phyloP scores from a whole-genome alignment of 1,140 invertebrate species.

The Neodiprion fabricii region DNA sequence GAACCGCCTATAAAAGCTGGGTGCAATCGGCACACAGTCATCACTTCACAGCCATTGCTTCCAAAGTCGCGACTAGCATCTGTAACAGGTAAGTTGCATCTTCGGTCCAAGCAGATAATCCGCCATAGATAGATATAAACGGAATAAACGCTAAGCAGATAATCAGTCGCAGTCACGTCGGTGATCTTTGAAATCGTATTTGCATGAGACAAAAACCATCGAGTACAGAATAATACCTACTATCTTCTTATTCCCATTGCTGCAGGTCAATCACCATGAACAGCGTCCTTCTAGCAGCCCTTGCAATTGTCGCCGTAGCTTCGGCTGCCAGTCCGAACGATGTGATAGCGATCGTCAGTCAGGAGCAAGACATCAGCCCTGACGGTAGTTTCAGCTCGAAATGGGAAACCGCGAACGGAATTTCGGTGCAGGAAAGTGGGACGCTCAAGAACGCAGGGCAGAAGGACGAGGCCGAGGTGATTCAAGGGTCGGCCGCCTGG shows the following conservation, averaged over 20 bases:
- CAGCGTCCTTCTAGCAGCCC: not conserved
- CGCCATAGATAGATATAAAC: no score
- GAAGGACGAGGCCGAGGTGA: constrained; percentile 11
- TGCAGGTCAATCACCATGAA: not conserved
- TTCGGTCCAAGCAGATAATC: no score
- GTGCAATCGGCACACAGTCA: no score
- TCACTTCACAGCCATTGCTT: no score
- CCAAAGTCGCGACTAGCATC: no score
- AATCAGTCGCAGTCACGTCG: no score
- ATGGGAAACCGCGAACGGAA: constrained; percentile 29
- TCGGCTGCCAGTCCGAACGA: not conserved
- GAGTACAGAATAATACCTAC: not conserved
- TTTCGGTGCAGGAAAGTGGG: constrained; percentile 31
- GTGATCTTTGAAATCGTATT: no score
- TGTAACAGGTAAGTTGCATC: no score
- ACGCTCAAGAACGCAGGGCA: constrained; percentile 23
- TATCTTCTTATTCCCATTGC: no score
- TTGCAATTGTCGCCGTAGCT: not conserved
- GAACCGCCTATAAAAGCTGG: no score
- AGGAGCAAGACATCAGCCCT: not conserved
- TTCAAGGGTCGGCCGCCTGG: constrained; percentile 39
- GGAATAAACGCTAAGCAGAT: no score
- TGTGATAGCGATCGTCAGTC: not conserved
- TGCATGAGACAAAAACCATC: not conserved
- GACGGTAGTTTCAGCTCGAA: not conserved